Percentiles rank a stretch among this genome's conserved stretches.
phyloP scores from a whole-genome alignment of 2,888 invertebrate genomes.

The Epiblema foenella region DNA sequence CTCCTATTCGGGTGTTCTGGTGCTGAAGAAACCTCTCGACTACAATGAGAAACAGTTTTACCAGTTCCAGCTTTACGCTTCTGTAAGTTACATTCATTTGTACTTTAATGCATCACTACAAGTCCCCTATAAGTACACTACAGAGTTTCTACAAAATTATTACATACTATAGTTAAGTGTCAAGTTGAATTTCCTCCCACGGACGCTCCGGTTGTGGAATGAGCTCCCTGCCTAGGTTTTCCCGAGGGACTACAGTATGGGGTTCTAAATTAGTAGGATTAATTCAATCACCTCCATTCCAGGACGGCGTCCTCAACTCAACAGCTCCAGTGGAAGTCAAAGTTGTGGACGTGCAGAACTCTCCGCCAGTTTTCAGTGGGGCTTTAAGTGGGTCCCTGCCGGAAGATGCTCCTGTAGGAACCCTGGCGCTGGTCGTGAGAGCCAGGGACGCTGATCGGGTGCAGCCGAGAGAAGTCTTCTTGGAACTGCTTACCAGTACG shows the following conservation, averaged over 20 bases:
- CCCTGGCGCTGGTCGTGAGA: slow-evolving; percentile 90
- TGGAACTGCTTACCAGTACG: slow-evolving; percentile 93
- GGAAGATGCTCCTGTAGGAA: slow-evolving; percentile 94
- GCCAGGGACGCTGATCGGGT: slow-evolving; percentile 95
- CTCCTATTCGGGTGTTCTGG: slow-evolving; percentile 89
- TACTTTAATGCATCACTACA: too few relatives aligned
- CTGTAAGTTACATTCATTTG: slow-evolving; percentile 77
- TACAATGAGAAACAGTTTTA: slow-evolving; percentile 92
- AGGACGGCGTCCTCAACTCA: slow-evolving; percentile 92
- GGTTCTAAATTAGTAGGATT: too few relatives aligned
- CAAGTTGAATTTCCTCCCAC: too few relatives aligned
- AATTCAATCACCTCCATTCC: slow-evolving; percentile 30
- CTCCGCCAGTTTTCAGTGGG: slow-evolving; percentile 93
- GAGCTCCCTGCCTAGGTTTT: too few relatives aligned
- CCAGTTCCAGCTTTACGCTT: slow-evolving; percentile 90
- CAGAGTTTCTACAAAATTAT: too few relatives aligned
- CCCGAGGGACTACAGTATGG: too few relatives aligned
- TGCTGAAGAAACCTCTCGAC: slow-evolving; percentile 88
- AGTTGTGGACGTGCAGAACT: slow-evolving; percentile 94
- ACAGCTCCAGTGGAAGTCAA: slow-evolving; percentile 90
- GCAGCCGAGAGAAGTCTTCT: slow-evolving; percentile 90
- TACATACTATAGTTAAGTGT: too few relatives aligned
- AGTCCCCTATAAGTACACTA: too few relatives aligned
- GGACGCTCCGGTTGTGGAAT: too few relatives aligned
- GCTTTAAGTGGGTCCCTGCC: slow-evolving; percentile 90